Evolutionary conservation across 2,113 vertebrate species (phyloP).

Genomic region (Willisornis vidua): DNA sequence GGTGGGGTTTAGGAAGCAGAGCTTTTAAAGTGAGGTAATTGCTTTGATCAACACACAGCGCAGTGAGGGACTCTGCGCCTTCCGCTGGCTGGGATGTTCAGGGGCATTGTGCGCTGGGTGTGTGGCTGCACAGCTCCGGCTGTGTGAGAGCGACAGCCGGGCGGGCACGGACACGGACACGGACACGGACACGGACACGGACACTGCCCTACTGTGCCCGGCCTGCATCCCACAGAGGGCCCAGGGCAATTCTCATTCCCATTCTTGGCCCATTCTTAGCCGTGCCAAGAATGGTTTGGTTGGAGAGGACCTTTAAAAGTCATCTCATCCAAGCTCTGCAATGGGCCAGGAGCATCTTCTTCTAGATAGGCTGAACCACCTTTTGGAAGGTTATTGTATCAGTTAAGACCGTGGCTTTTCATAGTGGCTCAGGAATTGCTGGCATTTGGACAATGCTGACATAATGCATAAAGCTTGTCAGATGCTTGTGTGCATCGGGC

Average conservation of each 20-base stretch:
- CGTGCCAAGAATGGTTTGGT: no score
- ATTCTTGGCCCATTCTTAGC: no score
- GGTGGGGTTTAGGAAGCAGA: not conserved
- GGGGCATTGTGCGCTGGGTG: fast-evolving
- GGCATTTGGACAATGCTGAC: not conserved
- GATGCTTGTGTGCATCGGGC: not conserved
- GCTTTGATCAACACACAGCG: fast-evolving
- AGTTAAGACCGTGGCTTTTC: not conserved
- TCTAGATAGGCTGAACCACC: not conserved
- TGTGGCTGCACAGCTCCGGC: not conserved
- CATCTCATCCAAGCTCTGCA: not conserved
- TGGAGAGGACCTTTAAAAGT: not conserved
- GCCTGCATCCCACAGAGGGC: not conserved
- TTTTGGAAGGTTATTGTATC: no score
- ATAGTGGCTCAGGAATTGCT: not conserved
- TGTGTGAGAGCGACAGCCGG: not conserved
- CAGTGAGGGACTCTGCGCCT: not conserved
- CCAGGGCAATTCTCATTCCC: not conserved
- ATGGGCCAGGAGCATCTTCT: not conserved
- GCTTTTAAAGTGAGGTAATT: not conserved
- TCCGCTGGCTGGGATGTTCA: fast-evolving
- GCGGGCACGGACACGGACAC: not conserved
- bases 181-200: not conserved
- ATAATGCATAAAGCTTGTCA: not conserved
- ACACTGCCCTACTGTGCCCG: not conserved